Percentiles rank a stretch among this genome's conserved stretches.
These are phyloP conservation scores for Torymus aiolomorphi DNA, from an alignment of 2,888 invertebrate species.

Conservation along the genomic window DNA sequence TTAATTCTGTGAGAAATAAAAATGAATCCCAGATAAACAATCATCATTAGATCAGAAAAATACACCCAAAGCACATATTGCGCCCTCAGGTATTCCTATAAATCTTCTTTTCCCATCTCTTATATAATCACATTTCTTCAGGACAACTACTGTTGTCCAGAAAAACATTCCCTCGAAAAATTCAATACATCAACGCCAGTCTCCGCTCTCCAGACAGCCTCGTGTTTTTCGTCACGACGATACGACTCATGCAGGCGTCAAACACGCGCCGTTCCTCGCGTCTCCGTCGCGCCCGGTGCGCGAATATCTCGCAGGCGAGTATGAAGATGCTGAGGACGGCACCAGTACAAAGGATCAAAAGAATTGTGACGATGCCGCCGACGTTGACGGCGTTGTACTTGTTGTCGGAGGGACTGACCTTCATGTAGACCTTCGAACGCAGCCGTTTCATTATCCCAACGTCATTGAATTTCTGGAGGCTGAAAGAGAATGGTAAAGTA, in stretches of 20 bases:
- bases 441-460: conserved; percentile 51
- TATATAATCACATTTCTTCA: too few species aligned
- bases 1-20: too few species aligned
- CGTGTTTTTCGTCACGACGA: conserved; percentile 1
- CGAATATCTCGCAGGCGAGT: conserved; percentile 47
- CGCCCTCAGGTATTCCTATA: too few species aligned
- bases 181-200: not conserved
- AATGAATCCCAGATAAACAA: too few species aligned
- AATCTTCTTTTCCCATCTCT: too few species aligned
- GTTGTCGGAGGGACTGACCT: conserved; percentile 13
- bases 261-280: not conserved
- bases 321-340: conserved; percentile 38
- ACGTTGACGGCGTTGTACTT: conserved; percentile 51
- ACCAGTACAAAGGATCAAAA: conserved; percentile 51
- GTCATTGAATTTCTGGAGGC: conserved; percentile 58
- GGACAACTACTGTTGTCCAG: too few species aligned
- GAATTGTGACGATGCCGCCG: conserved; percentile 37
- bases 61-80: too few species aligned
- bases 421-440: not conserved
- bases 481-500: conserved; percentile 37
- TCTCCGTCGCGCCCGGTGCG: not conserved
- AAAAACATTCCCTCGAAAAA: too few species aligned
- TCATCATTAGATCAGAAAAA: too few species aligned
- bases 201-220: not conserved
- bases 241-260: not conserved